phyloP scores from a whole-genome alignment of 2,113 vertebrate species.

The Tragelaphus strepsiceros region DNA sequence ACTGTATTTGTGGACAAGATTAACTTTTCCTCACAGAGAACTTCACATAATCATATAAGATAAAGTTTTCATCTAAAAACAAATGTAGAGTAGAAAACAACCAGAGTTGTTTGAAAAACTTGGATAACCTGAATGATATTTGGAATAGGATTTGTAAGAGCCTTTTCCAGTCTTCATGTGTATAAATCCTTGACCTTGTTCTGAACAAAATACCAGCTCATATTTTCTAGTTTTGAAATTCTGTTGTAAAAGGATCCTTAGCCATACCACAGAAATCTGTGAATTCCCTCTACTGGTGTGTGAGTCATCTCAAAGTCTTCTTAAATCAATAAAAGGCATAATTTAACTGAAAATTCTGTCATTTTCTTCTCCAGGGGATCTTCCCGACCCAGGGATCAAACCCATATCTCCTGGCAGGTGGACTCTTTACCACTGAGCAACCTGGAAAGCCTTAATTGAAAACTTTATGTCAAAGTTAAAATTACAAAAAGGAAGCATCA shows the following conservation, averaged over 20 bases:
- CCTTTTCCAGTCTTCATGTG: neutral
- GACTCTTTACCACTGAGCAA: neutral
- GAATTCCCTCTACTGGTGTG: accelerated
- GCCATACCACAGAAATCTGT: neutral
- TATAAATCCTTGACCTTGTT: conserved; percentile 15
- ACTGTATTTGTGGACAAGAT: conserved; percentile 25
- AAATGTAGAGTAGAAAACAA: neutral
- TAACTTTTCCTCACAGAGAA: conserved; percentile 9
- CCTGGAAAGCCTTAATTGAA: neutral
- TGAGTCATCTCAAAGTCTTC: neutral
- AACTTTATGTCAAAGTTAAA: neutral
- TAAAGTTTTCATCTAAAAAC: conserved; percentile 27
- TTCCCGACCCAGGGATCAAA: neutral
- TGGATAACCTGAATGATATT: conserved; percentile 12
- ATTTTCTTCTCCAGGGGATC: neutral
- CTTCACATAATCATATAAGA: conserved; percentile 43
- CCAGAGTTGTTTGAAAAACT: neutral
- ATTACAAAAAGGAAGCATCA: neutral
- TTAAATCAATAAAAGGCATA: neutral
- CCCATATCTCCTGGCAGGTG: neutral
- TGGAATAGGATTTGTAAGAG: conserved; percentile 4
- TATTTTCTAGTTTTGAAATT: conserved; percentile 9
- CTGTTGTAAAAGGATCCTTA: neutral
- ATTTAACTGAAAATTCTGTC: neutral
- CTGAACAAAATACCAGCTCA: neutral